Base-by-base conservation (phyloP, 2,888 invertebrate genomes). In the Furcula furcula region DNA sequence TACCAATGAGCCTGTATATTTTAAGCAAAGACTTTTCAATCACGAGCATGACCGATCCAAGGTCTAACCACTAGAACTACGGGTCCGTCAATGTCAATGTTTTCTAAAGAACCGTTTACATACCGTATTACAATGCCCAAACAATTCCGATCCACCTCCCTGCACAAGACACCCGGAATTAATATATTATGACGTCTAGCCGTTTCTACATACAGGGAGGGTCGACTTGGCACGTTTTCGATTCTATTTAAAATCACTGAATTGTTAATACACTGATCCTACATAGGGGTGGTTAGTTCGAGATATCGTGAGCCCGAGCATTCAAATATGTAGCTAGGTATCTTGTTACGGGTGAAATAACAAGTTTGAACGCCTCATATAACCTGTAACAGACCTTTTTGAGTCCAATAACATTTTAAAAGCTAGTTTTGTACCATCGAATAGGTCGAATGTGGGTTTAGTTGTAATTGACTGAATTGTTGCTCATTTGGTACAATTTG, bases 181-280 rank as follows among this genome's bases (percentile, higher is more conserved):
- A 75, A 77, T 75, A 75, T 65, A 65, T 68, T 57, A 78, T 74
- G 70, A 62, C 60, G 42, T 34, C 31, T 7, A 6, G 5, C 7
- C 15, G 23, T 36, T 36, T 44, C 41, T 33, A 46, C 47, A 43
- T 32, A 32, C 10, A 34, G 36, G 41, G 46, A 41, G 36, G 28
- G 12, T 36, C 65, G 62, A 74, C 62, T 75, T 79, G 75, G 76
- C 81, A 82, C 83, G 80, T 78, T 76, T 81, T 80, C 76, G 77
- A 80, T 83, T 76, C 82, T 82, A 81, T 84, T 82, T 82, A 80
- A 80, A 80, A 66, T 64, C 58, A 44, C 45, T 84, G 78, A 82
- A 85, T 82, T 68, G 55, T 80, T 84, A 78, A 84, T 79, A 59
- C 50, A 47, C 54, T 38, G 46, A 34, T 34, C 34, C 38, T 50